Base-by-base conservation (phyloP, 2,113 vertebrate species). In the Callorhinus ursinus region DNA sequence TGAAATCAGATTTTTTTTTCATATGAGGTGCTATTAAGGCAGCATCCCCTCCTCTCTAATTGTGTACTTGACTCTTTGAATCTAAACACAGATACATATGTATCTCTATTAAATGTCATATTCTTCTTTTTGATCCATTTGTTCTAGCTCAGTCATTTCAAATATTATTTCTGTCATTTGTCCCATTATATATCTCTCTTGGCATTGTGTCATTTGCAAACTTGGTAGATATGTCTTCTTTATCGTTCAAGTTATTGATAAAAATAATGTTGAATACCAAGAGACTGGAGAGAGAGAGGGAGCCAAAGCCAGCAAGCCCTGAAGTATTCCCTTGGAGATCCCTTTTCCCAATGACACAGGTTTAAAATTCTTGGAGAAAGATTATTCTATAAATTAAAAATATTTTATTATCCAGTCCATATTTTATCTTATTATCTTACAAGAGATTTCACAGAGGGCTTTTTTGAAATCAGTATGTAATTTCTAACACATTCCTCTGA, bases 101-200 rank as follows among this genome's bases (percentile, higher is more conserved):
- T 90, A 92, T 95, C 77, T 86, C 85, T 96, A 83, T 86, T 95
- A 94, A 89, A 42, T 86, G 82, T 95, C 86, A 95, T 87, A 94
- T 87, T 94, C 93, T 90, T 89, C 59, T 63, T 95, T 98, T 97
- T 84, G 65, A 83, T 90, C 57, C 83, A 93, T 97, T 93, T 97
- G 87, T 95, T 95, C 74, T 96, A 97, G 93, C 55, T 89, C 97
- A 94, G 74, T 97, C 95, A 97, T 97, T 98, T 97, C 82, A 88
- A 97, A 92, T 86, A 95, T 97, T 96, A 93, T 98, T 98, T 97
- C 88, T 95, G 83, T 92, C 96, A 96, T 96, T 95, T 97, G 87
- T 97, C 94, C 82, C 67, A 91, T 97, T 91, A 80, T 97, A 80
- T 93, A 71, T 97, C n/a, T 94, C 61, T 97, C 86, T 86, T 55